Base-by-base conservation (phyloP, 1,140 invertebrate genomes). In the Ostrea edulis region DNA sequence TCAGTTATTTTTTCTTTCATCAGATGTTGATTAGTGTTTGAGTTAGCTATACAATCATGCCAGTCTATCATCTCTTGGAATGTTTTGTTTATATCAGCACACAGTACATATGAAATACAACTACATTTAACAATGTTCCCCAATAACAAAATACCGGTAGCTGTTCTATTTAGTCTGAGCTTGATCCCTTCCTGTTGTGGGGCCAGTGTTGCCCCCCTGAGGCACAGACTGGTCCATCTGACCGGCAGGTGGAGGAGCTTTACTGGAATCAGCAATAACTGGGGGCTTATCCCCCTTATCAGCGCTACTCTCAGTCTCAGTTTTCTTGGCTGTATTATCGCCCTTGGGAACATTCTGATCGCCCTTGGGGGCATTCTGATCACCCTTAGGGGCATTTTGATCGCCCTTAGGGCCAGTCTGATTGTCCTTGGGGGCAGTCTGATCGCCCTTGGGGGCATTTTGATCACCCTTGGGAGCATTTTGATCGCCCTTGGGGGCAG, bases 361-460 rank as follows among this genome's bases (percentile, higher is more conserved):
- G 9, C 25, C 68, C 68, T 44, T 77, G 11, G 22, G 25, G 25
- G 68, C 68, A 11, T 17, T 62, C n/a, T 62, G 58, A 62, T 62
- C 58, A 14, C 11, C 58, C 58, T 62, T 62, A 0, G 58, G 58
- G 0, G 22, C 55, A 20, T 9, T 14, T 14, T 62, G 29, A 55
- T 52, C 53, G 2, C 51, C 52, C 82, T 84, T 85, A 7, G 84
- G 84, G 84, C n/a, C 55, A 62, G 58, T 62, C n/a, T 62, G 29
- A 55, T 52, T n/a, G 7, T 20, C 52, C 54, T 84, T 84, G 7
- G 44, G 20, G 22, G 68, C 22, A 14, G 68, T 12, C 14, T 77
- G 25, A 77, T 77, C 68, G 2, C 68, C 68, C 68, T 77, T 77
- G 25, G 22, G 68, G 29, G 68, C 68, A 77, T 7, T 77, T 8